Evolutionary conservation across 1,140 invertebrate species (phyloP).

Genomic region (Trypoxylus dichotomus): DNA sequence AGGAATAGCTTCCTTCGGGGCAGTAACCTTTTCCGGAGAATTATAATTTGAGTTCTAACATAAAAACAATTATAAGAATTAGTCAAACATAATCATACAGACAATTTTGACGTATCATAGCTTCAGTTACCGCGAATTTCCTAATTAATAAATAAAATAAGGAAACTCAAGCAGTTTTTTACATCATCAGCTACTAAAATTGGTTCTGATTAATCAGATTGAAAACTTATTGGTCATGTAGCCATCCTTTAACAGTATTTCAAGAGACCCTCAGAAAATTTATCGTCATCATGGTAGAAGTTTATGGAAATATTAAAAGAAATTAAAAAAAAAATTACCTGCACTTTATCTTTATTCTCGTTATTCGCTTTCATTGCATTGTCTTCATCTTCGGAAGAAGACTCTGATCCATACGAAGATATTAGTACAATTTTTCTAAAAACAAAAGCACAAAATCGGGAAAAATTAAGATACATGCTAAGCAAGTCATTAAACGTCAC

Average conservation of each 20-base stretch:
- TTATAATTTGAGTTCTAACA: not conserved
- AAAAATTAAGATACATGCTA: constrained; percentile 30
- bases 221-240: constrained; percentile 50
- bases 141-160: constrained; percentile 32
- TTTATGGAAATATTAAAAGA: constrained; percentile 34
- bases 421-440: constrained; percentile 64
- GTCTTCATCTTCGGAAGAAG: constrained; percentile 52
- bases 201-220: constrained; percentile 47
- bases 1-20: not conserved
- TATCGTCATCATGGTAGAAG: constrained; percentile 32
- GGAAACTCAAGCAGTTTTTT: constrained; percentile 51
- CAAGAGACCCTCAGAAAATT: not conserved
- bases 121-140: constrained; percentile 51
- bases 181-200: constrained; percentile 45
- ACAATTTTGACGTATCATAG: not conserved
- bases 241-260: not conserved
- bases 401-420: constrained; percentile 59
- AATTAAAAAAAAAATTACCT: constrained; percentile 28
- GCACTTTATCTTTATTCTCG: not conserved
- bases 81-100: not conserved
- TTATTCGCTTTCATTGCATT: constrained; percentile 29
- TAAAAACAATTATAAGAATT: not conserved
- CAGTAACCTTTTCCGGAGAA: not conserved
- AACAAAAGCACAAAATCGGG: constrained; percentile 38
- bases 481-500: constrained; percentile 36